Base-by-base conservation (phyloP, 2,888 invertebrate genomes). In the Helicoverpa assulta region DNA sequence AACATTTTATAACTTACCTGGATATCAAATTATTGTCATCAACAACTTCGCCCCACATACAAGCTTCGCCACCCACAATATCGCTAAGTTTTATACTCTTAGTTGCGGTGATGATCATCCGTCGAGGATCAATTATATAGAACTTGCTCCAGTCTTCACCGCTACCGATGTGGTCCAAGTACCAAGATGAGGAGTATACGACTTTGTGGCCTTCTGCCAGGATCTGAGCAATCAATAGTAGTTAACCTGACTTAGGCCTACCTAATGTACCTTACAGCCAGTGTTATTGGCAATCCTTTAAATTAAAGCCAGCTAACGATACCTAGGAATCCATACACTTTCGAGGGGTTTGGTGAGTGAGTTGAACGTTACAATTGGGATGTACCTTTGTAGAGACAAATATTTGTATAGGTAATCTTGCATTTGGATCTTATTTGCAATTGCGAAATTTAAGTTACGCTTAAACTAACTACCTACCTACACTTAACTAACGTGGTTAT, bases 41-140 rank as follows among this genome's bases (percentile, higher is more conserved):
- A 0, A 98, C 98, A 82, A 96, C 97, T 92, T 99, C 99, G 1
- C 97, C 97, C 99, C 99, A 99, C 97, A 99, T 98, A 84, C 98
- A 98, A 2, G 98, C 98, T 90, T 99, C 99, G 0, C 99, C 99
- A 0, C 99, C 99, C 14, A 98, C 91, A 33, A 99, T 97, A 63
- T 97, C 93, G 1, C 95, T 85, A 33, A 90, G 64, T 83, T 97
- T 96, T 0, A 86, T 88, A 57, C 83, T 73, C 0, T 85, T 90
- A 3, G 82, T 68, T 12, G 12, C 12, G 40, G 12, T 12, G 0
- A 89, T 92, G 12, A 92, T 86, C 84, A 97, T 96, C 68, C 94
- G 89, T 2, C 96, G 92, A 0, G 98, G 98, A 85, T 98, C 98
- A 74, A 97, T 97, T 10, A 88, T 67, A 88, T 98, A 98, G 87